Conservation (phyloP, 2,113 vertebrate species). For the Eclectus roratus region DNA sequence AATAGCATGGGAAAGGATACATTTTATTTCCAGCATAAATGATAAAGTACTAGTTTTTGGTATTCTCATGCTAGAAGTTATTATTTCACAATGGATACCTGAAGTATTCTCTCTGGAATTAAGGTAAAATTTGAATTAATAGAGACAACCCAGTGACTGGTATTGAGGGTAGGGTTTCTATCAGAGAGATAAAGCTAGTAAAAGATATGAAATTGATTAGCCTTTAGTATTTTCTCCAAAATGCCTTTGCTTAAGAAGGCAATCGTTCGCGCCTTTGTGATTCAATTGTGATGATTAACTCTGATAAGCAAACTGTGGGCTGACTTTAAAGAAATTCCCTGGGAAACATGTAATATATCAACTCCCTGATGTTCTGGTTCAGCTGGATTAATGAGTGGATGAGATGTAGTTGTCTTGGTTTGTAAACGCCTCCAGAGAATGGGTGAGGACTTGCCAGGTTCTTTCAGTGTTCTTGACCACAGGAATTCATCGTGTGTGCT, state of each 20-base stretch:
- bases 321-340: neutral
- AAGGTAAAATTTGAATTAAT: neutral
- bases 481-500: neutral
- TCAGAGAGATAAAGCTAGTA: neutral
- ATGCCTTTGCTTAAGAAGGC: neutral
- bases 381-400: constrained; percentile 23
- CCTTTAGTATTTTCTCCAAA: neutral
- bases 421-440: neutral
- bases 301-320: constrained; percentile 17
- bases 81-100: neutral
- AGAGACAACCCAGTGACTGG: neutral
- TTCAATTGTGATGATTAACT: neutral
- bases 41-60: neutral
- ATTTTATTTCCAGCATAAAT: neutral
- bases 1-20: neutral
- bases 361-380: constrained; percentile 38
- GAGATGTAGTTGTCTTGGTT: neutral
- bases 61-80: neutral
- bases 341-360: neutral
- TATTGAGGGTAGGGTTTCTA: neutral
- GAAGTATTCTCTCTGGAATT: neutral
- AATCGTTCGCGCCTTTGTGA: neutral
- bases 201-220: neutral
- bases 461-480: neutral
- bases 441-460: neutral